These are phyloP conservation scores for Chrysotoxum bicinctum DNA, from an alignment of 2,888 invertebrate species.

Conservation along the genomic window DNA sequence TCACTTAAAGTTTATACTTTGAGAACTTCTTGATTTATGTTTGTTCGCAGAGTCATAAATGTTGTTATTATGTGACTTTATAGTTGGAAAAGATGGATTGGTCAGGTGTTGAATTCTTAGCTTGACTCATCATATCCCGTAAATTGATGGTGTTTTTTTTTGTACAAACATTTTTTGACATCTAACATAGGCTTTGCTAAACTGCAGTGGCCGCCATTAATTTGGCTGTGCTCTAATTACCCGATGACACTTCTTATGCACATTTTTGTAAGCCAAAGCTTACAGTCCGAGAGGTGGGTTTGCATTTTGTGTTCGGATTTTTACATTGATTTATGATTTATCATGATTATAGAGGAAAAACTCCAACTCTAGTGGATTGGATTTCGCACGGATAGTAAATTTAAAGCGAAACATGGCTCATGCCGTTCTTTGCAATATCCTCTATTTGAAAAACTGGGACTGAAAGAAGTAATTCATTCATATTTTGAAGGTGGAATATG, in stretches of 20 bases:
- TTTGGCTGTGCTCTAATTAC: conserved; percentile 66
- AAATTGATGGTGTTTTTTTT: not conserved
- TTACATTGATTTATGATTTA: too few relatives aligned
- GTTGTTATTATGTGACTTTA: conserved; percentile 27
- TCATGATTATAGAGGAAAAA: too few relatives aligned
- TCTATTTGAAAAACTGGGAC: too few relatives aligned
- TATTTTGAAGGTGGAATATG: too few relatives aligned
- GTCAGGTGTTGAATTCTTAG: not conserved
- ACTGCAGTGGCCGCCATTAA: conserved; percentile 50
- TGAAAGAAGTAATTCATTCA: too few relatives aligned
- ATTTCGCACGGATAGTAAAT: too few relatives aligned
- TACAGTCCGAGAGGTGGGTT: not conserved
- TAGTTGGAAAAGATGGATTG: conserved; percentile 20
- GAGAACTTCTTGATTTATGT: conserved; percentile 47
- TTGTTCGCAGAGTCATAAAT: conserved; percentile 21
- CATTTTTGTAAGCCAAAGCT: conserved; percentile 9
- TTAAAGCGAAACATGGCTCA: too few relatives aligned
- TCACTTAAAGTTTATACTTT: conserved; percentile 35
- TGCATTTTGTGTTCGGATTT: not conserved
- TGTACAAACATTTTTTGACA: conserved; percentile 12
- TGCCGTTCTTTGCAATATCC: too few relatives aligned
- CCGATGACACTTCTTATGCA: conserved; percentile 25
- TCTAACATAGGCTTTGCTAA: conserved; percentile 58
- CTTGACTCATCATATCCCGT: not conserved
- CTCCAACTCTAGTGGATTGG: too few relatives aligned